Evolutionary conservation across 2,888 invertebrate genomes (phyloP).

Genomic region (Philereme transversata): DNA sequence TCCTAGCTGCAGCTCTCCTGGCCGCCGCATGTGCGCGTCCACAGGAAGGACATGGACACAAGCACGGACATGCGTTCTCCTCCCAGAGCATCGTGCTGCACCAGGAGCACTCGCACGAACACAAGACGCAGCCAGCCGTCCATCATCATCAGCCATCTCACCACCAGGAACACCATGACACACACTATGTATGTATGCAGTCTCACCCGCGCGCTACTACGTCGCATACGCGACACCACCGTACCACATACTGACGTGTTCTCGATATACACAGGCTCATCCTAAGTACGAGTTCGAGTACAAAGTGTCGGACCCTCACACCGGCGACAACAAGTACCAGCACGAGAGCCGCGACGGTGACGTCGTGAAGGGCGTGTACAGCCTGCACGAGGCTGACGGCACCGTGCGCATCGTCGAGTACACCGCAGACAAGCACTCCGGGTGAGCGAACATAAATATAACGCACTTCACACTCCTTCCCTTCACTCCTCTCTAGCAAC

Average conservation of each 20-base stretch:
- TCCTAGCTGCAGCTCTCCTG: constrained; percentile 38
- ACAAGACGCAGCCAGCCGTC: constrained; percentile 29
- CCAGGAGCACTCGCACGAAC: constrained; percentile 43
- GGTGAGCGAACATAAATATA: constrained; percentile 23
- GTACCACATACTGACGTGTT: constrained; percentile 3
- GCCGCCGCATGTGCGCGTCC: constrained; percentile 45
- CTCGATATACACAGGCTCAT: constrained; percentile 22
- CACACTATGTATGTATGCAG: constrained; percentile 28
- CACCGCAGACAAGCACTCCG: constrained; percentile 68
- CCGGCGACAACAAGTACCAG: constrained; percentile 83
- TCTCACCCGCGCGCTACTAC: background rate
- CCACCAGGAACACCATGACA: constrained; percentile 11
- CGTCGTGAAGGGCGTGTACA: constrained; percentile 84
- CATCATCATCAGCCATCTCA: constrained; percentile 4
- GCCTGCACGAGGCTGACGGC: constrained; percentile 46
- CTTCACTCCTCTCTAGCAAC: background rate
- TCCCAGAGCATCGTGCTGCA: constrained; percentile 53
- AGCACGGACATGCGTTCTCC: constrained; percentile 46
- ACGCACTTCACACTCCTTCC: too few species aligned
- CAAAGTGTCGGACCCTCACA: constrained; percentile 77
- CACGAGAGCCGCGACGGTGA: constrained; percentile 82
- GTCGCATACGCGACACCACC: background rate
- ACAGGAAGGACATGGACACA: constrained; percentile 37
- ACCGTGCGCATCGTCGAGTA: constrained; percentile 74
- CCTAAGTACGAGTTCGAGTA: constrained; percentile 47